These are phyloP conservation scores for Apus apus DNA, from an alignment of 2,113 vertebrate genomes.

Conservation along the genomic window DNA sequence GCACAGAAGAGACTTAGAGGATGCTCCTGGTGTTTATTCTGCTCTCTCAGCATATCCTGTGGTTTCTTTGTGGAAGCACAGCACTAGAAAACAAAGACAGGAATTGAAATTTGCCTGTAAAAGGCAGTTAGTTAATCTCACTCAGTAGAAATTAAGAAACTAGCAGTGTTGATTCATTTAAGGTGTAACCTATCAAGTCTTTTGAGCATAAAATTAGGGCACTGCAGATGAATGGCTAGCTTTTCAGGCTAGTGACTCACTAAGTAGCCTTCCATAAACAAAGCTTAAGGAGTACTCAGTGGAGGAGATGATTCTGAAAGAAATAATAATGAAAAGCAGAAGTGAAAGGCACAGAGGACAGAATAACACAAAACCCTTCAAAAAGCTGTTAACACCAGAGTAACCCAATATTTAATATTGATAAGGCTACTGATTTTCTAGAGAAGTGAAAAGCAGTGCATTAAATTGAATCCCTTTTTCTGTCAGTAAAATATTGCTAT, in stretches of 20 bases:
- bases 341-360: background rate
- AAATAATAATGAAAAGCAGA: background rate
- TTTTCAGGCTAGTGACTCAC: background rate
- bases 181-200: background rate
- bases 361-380: background rate
- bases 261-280: background rate
- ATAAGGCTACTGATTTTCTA: background rate
- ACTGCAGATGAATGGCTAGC: background rate
- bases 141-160: background rate
- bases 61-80: background rate
- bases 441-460: background rate
- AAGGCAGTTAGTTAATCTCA: background rate
- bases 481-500: background rate
- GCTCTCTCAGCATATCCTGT: background rate
- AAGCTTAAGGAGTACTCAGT: background rate
- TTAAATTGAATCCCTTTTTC: background rate
- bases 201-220: background rate
- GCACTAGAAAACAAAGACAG: background rate
- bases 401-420: background rate
- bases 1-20: background rate
- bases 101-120: background rate
- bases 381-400: background rate
- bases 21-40: background rate
- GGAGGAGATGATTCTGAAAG: background rate
- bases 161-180: background rate